Evolutionary conservation across 2,797 vertebrate species (phyloP), one percentile per base, ranked within the genome.

Genomic region (Sparus aurata): DNA sequence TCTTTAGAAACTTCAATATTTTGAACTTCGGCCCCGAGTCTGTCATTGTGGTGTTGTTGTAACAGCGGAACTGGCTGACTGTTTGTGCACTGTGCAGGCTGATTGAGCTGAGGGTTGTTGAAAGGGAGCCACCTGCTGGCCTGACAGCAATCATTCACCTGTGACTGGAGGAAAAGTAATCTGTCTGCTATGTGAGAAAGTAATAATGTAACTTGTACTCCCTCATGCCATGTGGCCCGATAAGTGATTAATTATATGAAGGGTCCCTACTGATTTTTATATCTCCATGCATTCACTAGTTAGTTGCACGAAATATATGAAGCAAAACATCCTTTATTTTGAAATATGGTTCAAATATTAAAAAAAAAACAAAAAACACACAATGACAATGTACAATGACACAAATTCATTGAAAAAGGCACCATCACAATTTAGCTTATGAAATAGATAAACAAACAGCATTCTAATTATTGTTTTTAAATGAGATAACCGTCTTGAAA

Each of bases 291-390:
- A 7, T 3, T 62, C 0, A 34, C 1, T 68, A 34, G 1, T 63
- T 5, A 55, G 4, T 34, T 27, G 2, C 20, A 69, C 17, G 30
- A 47, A 23, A 75, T 1, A 2, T 66, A 69, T 73, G 43, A 85
- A 68, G 68, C 60, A 75, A 73, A 77, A 79, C 22, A 78, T 76
- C 18, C 79, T 93, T 93, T 92, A 93, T 85, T 38, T 38, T 93
- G 59, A 87, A 85, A 65, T 46, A 77, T 59, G 11, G 27, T 50
- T 77, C 1, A 53, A 79, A 75, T 58, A 68, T 63, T 52, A 12
- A 27, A 63, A 79, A 81, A 75, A 65, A 43, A 20, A 59, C 17
- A 50, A 3, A 63, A 52, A 15, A 12, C 3, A 69, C 34, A 79
- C n/a, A 68, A 20, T n/a, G n/a, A n/a, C n/a, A n/a, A n/a, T n/a